Evolutionary conservation across 2,888 invertebrate species (phyloP), one percentile per base, ranked within the genome.

Genomic region (Drosophila robusta): DNA sequence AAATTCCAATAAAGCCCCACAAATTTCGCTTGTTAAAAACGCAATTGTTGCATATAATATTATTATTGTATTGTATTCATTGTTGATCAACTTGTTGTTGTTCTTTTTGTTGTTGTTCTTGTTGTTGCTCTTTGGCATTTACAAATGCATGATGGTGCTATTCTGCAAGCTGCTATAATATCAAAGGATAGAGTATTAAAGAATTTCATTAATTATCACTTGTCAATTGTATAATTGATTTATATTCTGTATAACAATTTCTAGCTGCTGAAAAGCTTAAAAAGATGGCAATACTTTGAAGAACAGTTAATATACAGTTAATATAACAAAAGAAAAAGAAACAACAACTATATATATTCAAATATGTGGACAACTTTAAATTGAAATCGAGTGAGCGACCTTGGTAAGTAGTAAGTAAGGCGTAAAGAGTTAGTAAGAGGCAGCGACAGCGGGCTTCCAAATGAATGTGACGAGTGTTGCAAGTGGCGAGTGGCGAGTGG

Each of bases 141-240:
- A 92, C 62, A 92, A 91, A 90, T 92, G 92, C 92, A 92, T 92
- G 78, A 92, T 90, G 88, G 92, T 92, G 91, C 92, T 92, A 90
- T 92, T 92, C 90, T 92, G 92, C 87, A 91, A 92, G 91, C 92
- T 92, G 91, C 75, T 85, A 80, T 79, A 74, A 75, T 80, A 82
- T 74, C 71, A 69, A 80, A 79, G 78, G 58, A 58, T 71, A 57
- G 57, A 73, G 72, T 66, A 65, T 65, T 65, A 78, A 63, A 64
- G 11, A 75, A 68, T 70, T 68, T 72, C 49, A 71, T 89, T 81
- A 83, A 68, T 65, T 75, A 18, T 45, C n/a, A 24, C 50, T 46
- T 12, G 18, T 26, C 34, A 12, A 50, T 55, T 32, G 14, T 34
- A 34, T 18, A 62, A 36, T 32, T 57, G 34, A 52, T 44, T 18